Percentiles rank a stretch among this genome's conserved stretches.
These are phyloP conservation scores for Polypterus senegalus DNA, from an alignment of 2,113 vertebrate genomes.

Conservation along the genomic window DNA sequence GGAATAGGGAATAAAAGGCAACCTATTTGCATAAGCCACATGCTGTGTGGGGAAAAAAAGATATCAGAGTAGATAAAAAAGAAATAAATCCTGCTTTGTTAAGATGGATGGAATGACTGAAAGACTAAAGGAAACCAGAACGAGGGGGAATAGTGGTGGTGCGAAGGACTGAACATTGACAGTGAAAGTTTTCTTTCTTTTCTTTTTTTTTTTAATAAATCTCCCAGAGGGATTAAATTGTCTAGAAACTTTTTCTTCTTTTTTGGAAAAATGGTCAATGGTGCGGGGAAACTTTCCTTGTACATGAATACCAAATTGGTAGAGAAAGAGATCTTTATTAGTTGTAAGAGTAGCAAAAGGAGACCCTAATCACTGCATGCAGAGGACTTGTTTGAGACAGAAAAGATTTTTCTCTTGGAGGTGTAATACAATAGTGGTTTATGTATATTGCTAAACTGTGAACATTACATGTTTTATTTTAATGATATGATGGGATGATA, in stretches of 20 bases:
- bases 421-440: too few relatives aligned
- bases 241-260: slow-evolving; percentile 60
- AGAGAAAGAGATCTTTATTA: slow-evolving; percentile 35
- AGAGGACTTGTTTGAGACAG: neutral
- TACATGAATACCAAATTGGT: slow-evolving; percentile 34
- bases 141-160: slow-evolving; percentile 32
- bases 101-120: slow-evolving; percentile 35
- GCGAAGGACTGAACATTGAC: slow-evolving; percentile 29
- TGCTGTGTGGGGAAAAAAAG: slow-evolving; percentile 63
- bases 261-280: slow-evolving; percentile 57
- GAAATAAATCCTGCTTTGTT: slow-evolving; percentile 39
- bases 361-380: neutral
- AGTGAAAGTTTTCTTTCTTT: slow-evolving; percentile 28
- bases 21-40: slow-evolving; percentile 74
- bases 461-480: too few relatives aligned
- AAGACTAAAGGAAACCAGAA: slow-evolving; percentile 42
- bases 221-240: slow-evolving; percentile 70
- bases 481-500: too few relatives aligned
- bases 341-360: slow-evolving; percentile 29
- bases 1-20: slow-evolving; percentile 57
- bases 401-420: too few relatives aligned
- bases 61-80: slow-evolving; percentile 47
- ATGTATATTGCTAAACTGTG: too few relatives aligned
- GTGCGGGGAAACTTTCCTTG: slow-evolving; percentile 38
- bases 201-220: slow-evolving; percentile 38